Conservation (phyloP, 2,113 vertebrate species). For the Ibidorhyncha struthersii region DNA sequence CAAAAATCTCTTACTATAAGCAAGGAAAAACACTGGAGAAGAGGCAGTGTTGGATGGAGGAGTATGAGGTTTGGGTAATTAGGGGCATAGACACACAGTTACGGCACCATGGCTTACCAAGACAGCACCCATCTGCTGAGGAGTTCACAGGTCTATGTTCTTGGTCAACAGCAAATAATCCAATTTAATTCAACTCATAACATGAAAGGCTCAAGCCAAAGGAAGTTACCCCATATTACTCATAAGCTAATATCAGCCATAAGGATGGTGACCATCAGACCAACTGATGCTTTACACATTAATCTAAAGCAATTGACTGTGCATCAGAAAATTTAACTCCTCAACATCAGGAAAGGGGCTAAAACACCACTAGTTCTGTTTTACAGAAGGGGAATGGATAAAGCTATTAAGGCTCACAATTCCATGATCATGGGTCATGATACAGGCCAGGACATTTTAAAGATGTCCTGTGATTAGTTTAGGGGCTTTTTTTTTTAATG, state of each 20-base stretch:
- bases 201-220: not conserved
- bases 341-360: not conserved
- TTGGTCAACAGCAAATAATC: not conserved
- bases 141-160: not conserved
- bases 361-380: not conserved
- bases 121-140: not conserved
- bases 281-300: not conserved
- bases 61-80: not conserved
- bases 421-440: not conserved
- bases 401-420: not conserved
- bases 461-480: not conserved
- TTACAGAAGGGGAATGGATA: not conserved
- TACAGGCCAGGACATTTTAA: not conserved
- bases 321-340: not conserved
- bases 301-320: not conserved
- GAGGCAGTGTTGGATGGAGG: not conserved
- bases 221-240: not conserved
- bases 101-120: not conserved
- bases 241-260: not conserved
- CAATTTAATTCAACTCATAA: not conserved
- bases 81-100: not conserved
- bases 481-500: not conserved
- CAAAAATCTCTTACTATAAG: conserved; percentile 32
- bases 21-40: conserved; percentile 17
- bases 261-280: not conserved